These are phyloP conservation scores for Argyresthia goedartella DNA, from an alignment of 2,888 invertebrate species.

Conservation along the genomic window DNA sequence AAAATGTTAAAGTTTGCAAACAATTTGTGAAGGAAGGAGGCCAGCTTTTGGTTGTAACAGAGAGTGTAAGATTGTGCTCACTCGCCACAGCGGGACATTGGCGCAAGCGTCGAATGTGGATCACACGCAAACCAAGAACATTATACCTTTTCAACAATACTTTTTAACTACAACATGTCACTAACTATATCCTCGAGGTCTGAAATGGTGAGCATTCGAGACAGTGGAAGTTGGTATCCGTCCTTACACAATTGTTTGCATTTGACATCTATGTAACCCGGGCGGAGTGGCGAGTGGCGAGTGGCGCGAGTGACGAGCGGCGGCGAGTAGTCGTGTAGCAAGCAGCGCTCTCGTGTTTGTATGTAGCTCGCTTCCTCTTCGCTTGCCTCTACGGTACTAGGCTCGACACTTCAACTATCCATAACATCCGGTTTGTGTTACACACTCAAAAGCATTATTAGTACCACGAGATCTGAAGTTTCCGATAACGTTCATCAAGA, in stretches of 20 bases:
- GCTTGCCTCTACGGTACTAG: constrained; percentile 12
- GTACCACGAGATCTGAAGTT: constrained; percentile 68
- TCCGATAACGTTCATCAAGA: constrained; percentile 41
- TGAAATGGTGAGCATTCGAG: constrained; percentile 19
- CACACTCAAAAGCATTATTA: constrained; percentile 53
- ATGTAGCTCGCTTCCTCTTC: constrained; percentile 29
- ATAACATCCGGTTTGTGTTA: constrained; percentile 24
- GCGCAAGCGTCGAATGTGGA: constrained; percentile 60
- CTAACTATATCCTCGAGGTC: constrained; percentile 37
- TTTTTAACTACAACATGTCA: constrained; percentile 70
- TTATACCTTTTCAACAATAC: constrained; percentile 62
- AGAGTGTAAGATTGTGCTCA: constrained; percentile 34
- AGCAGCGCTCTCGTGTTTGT: too few species aligned
- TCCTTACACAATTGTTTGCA: constrained; percentile 73
- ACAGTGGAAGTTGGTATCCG: constrained; percentile 62
- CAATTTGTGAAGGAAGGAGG: constrained; percentile 88
- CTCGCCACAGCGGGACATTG: constrained; percentile 35
- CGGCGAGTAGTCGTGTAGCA: constrained; percentile 9
- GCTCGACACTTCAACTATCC: not conserved
- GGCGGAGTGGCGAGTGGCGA: constrained; percentile 14
- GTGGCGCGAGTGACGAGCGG: too few species aligned
- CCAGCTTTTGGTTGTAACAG: constrained; percentile 68
- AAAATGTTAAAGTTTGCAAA: constrained; percentile 78
- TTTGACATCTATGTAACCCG: constrained; percentile 23
- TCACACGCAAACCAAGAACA: constrained; percentile 64